phyloP scores from a whole-genome alignment of 2,888 invertebrate species.

The Ypsolopha sequella region DNA sequence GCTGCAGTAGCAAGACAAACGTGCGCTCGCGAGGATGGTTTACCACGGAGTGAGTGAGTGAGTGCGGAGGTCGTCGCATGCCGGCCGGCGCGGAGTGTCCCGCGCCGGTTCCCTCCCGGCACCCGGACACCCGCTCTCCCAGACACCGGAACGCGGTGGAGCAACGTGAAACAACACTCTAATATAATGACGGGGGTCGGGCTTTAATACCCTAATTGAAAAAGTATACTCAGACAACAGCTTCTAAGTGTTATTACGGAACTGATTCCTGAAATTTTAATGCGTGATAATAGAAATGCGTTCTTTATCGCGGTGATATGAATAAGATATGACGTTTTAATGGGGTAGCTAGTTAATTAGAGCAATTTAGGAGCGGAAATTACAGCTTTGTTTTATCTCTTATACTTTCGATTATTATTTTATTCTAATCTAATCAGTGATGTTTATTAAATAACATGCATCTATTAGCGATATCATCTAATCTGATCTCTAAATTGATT shows the following conservation, averaged over 20 bases:
- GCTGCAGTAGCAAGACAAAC: slow-evolving; percentile 18
- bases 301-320: too few species aligned
- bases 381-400: too few species aligned
- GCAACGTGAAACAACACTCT: slow-evolving; percentile 60
- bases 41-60: slow-evolving; percentile 15
- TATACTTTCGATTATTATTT: too few species aligned
- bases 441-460: too few species aligned
- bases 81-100: slow-evolving; percentile 16
- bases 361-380: too few species aligned
- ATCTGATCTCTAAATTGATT: too few species aligned
- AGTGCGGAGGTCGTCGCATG: slow-evolving; percentile 15
- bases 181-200: slow-evolving; percentile 68
- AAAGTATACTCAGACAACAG: slow-evolving; percentile 62
- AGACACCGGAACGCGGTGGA: slow-evolving; percentile 38
- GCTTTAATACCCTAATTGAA: slow-evolving; percentile 70
- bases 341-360: too few species aligned
- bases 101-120: slow-evolving; percentile 7
- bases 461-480: too few species aligned
- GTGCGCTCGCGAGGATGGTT: slow-evolving; percentile 26
- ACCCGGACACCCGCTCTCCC: slow-evolving; percentile 24
- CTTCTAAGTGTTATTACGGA: slow-evolving; percentile 55
- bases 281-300: background rate
- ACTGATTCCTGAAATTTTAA: slow-evolving; percentile 11
- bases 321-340: too few species aligned
- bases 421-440: too few species aligned